Evolutionary conservation across 2,888 invertebrate species (phyloP), one percentile per base, ranked within the genome.

Genomic region (Aricia artaxerxes): DNA sequence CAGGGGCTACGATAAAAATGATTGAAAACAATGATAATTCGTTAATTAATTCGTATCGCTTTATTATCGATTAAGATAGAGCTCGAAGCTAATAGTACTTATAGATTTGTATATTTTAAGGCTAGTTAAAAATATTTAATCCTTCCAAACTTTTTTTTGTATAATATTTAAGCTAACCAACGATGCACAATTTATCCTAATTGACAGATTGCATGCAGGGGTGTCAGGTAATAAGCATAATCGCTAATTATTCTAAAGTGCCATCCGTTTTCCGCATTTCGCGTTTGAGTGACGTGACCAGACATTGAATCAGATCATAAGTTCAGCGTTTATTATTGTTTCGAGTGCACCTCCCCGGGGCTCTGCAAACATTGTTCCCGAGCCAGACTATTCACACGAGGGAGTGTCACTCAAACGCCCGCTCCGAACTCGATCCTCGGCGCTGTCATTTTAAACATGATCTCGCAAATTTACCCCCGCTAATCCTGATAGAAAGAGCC

Each of bases 401-500:
- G 92, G 92, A 90, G 90, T 92, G 92, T 92, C 92, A 92, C 88
- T 92, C 92, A 92, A 89, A 87, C 88, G 86, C 86, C 89, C 88
- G 89, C 87, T 88, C 86, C 89, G 89, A 91, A 89, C 80, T 90
- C 89, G 89, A 89, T 89, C 90, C 89, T 88, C 91, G 89, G 89
- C 88, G 85, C 88, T 83, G 84, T 82, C 91, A 89, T 90, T 85
- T 88, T 85, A 86, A 82, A 81, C 79, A 79, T 85, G 92, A 89
- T 83, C 91, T 82, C 85, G 82, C 83, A 81, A 83, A 83, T 82
- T 84, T 84, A 83, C 85, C 83, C 83, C 80, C 81, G 80, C 80
- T 78, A 80, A 80, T 83, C 82, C 81, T 79, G 73, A 82, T 83
- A 79, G 80, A 78, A 85, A 83, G 83, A 73, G 80, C 80, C 49